phyloP scores from a whole-genome alignment of 2,888 invertebrate species.

The Crematogaster levior region DNA sequence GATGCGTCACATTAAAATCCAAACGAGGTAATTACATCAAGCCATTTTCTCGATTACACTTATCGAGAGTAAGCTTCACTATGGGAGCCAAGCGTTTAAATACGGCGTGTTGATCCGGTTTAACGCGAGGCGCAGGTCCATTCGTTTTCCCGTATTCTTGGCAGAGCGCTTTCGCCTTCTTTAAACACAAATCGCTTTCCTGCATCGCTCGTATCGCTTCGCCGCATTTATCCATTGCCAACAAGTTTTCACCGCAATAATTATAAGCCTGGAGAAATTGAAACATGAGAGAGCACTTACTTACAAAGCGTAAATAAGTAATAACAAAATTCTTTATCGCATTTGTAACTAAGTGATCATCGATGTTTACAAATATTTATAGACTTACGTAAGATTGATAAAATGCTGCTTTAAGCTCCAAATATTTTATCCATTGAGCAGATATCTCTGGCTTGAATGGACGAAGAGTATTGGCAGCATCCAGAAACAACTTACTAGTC shows the following conservation, averaged over 20 bases:
- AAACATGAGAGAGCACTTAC: not conserved
- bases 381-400: conserved; percentile 87
- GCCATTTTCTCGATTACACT: conserved; percentile 89
- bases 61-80: conserved; percentile 88
- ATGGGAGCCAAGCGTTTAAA: conserved; percentile 87
- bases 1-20: not conserved
- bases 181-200: conserved; percentile 87
- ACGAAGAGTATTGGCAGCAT: conserved; percentile 87
- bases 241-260: conserved; percentile 88
- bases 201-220: conserved; percentile 88
- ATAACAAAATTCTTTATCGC: not conserved
- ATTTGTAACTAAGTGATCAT: not conserved
- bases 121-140: conserved; percentile 87
- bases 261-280: conserved; percentile 86
- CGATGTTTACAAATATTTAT: conserved; percentile 81
- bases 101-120: conserved; percentile 88
- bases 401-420: conserved; percentile 88
- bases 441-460: conserved; percentile 86
- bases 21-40: conserved; percentile 86
- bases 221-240: conserved; percentile 89
- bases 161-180: conserved; percentile 86
- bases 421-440: conserved; percentile 88
- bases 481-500: conserved; percentile 87
- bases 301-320: conserved; percentile 6
- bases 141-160: conserved; percentile 87